phyloP scores from a whole-genome alignment of 2,888 invertebrate genomes.

The Bhutanitis thaidina region DNA sequence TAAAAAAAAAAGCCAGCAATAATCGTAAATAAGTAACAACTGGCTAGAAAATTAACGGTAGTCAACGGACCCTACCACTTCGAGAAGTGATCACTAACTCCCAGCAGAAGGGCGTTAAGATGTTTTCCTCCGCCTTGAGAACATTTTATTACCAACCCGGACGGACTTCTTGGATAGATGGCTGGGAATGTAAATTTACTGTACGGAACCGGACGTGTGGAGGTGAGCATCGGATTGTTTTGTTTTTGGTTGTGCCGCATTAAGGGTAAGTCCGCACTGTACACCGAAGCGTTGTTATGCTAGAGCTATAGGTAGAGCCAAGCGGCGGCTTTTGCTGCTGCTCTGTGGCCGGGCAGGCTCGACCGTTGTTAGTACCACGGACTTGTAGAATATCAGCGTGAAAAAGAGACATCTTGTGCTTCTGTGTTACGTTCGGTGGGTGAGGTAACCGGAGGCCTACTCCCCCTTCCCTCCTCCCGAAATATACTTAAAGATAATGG shows the following conservation, averaged over 20 bases:
- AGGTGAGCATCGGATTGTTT: slow-evolving; percentile 77
- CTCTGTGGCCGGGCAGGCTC: too few species aligned
- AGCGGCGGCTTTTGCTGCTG: too few species aligned
- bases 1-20: too few species aligned
- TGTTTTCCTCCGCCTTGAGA: slow-evolving; percentile 72
- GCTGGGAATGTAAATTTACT: slow-evolving; percentile 78
- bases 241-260: slow-evolving; percentile 70
- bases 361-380: too few species aligned
- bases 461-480: too few species aligned
- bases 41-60: slow-evolving; percentile 4
- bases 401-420: too few species aligned
- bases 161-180: slow-evolving; percentile 77
- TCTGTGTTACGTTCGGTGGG: too few species aligned
- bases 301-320: too few species aligned
- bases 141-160: slow-evolving; percentile 77
- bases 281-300: slow-evolving; percentile 39
- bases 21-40: slow-evolving; percentile 6
- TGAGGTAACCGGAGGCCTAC: too few species aligned
- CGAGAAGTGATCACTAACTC: slow-evolving; percentile 22
- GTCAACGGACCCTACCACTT: neutral
- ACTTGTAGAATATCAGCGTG: too few species aligned
- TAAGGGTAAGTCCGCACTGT: slow-evolving; percentile 42
- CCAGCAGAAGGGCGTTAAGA: slow-evolving; percentile 48
- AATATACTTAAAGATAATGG: too few species aligned
- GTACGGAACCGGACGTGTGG: slow-evolving; percentile 74